These are phyloP conservation scores for Motacilla alba DNA, from an alignment of 2,113 vertebrate species.

Conservation along the genomic window DNA sequence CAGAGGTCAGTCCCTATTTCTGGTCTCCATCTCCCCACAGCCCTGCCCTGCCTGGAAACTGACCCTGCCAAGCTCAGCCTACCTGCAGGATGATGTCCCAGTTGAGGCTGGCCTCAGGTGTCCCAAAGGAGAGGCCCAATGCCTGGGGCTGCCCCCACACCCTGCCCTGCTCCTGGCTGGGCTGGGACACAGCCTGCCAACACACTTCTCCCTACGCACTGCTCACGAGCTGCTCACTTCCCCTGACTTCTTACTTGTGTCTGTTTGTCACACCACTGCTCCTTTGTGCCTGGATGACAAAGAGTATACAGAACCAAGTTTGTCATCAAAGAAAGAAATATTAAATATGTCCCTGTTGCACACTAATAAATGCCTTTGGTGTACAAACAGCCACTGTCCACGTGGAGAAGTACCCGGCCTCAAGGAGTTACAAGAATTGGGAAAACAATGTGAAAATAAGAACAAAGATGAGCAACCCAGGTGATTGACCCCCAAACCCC, in stretches of 20 bases:
- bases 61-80: background rate
- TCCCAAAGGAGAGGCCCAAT: rapidly evolving
- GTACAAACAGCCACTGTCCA: background rate
- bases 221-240: background rate
- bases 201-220: background rate
- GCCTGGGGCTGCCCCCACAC: background rate
- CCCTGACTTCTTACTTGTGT: background rate
- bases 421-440: background rate
- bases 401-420: rapidly evolving
- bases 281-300: background rate
- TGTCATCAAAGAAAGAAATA: background rate
- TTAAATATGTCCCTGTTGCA: background rate
- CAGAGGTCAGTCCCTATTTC: no score
- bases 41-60: background rate
- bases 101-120: background rate
- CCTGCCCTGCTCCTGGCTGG: background rate
- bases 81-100: background rate
- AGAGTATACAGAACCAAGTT: background rate
- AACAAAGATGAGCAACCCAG: background rate
- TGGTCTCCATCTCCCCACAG: background rate
- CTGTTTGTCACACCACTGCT: background rate
- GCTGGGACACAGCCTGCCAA: background rate
- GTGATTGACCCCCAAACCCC: rapidly evolving
- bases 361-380: background rate
- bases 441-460: background rate